A percentile compares a stretch with the other conserved stretches of the same genome.
Evolutionary conservation across 2,113 vertebrate genomes (phyloP).

Genomic region (Danionella cerebrum): DNA sequence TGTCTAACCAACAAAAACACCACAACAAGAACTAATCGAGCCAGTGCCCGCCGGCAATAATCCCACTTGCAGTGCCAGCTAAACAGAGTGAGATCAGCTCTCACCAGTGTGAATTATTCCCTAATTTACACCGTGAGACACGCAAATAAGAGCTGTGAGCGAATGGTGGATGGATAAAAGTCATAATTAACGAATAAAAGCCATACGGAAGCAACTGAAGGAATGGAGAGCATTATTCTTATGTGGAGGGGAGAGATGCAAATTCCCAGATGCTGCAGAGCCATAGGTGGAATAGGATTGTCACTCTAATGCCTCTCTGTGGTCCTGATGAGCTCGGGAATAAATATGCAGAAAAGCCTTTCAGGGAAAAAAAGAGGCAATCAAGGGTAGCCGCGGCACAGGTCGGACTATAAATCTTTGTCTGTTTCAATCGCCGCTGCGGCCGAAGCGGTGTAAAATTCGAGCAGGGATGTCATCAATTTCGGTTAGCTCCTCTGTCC

Average conservation of each 20-base stretch:
- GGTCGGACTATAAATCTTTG: constrained; percentile 98
- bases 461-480: constrained; percentile 97
- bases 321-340: constrained; percentile 86
- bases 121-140: constrained; percentile 21
- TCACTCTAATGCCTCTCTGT: constrained; percentile 83
- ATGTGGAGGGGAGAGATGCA: constrained; percentile 77
- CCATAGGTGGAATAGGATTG: constrained; percentile 92
- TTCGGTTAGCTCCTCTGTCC: constrained; percentile 98
- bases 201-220: constrained; percentile 47
- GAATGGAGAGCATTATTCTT: constrained; percentile 62
- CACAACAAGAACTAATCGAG: constrained; percentile 9
- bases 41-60: not conserved
- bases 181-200: constrained; percentile 39
- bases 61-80: not conserved
- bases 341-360: constrained; percentile 94
- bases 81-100: not conserved
- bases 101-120: constrained; percentile 23
- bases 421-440: constrained; percentile 95
- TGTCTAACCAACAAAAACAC: constrained; percentile 39
- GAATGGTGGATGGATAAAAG: constrained; percentile 9
- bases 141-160: constrained; percentile 39
- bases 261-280: constrained; percentile 73
- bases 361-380: constrained; percentile 76
- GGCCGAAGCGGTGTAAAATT: constrained; percentile 97
- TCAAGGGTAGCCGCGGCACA: constrained; percentile 81